Conservation (phyloP, 2,888 invertebrate species). For the Gastrophysa polygoni region DNA sequence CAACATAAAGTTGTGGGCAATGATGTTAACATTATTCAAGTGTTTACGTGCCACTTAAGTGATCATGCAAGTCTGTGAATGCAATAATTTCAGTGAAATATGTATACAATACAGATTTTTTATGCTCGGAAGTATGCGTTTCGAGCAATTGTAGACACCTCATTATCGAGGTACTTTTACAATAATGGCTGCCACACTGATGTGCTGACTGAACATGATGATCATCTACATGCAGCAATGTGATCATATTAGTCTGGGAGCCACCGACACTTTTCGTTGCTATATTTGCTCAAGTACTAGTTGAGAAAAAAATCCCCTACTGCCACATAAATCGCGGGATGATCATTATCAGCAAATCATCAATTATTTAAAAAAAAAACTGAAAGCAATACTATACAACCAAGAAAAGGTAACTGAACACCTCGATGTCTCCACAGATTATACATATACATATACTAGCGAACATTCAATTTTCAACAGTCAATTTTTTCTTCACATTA, state of each 20-base stretch:
- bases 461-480: no score
- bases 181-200: slow-evolving; percentile 2
- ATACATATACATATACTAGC: no score
- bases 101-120: slow-evolving; percentile 19
- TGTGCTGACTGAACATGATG: not conserved
- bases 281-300: no score
- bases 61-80: slow-evolving; percentile 21
- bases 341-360: no score
- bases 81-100: slow-evolving; percentile 26
- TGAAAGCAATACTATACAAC: no score
- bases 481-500: no score
- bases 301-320: no score
- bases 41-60: slow-evolving; percentile 20
- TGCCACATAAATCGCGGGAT: no score
- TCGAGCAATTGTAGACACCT: slow-evolving; percentile 16
- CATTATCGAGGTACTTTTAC: not conserved
- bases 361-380: no score
- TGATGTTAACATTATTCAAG: slow-evolving; percentile 20
- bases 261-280: no score
- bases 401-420: no score
- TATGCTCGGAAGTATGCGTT: slow-evolving; percentile 18
- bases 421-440: no score
- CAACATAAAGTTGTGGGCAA: not conserved
- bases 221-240: not conserved
- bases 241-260: not conserved